Evolutionary conservation across 2,113 vertebrate species (phyloP), one percentile per base, ranked within the genome.

Genomic region (Ancistrus triradiatus): DNA sequence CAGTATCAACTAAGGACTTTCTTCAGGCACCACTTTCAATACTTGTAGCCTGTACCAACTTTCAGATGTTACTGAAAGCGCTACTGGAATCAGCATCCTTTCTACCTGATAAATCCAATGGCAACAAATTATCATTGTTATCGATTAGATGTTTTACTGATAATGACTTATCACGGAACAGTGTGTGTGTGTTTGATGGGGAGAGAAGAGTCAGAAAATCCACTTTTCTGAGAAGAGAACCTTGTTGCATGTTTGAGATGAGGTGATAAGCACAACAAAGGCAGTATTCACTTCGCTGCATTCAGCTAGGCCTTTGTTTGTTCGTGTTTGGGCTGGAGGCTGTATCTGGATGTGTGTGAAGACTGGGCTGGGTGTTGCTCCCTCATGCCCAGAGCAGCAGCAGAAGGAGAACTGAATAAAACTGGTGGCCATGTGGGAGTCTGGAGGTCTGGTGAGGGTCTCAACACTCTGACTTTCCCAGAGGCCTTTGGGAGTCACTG

Each of bases 301-400:
- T 52, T 74, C 64, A 81, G 75, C 81, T 81, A 83, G 81, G 82
- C 81, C 80, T 25, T 67, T 38, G 52, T 40, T 25, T 42, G 53
- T 42, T n/a, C n/a, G 53, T 57, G 35, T 57, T 43, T 28, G 22
- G 7, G 37, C 53, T 56, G 21, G 38, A 43, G 38, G 55, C 37
- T 43, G 4, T 58, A 58, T 24, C 3, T 27, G 40, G 17, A 9
- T 31, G 17, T 31, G 37, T 11, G 42, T 24, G 10, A 27, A 15
- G 2, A 25, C 47, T 1, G 14, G 13, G 1, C 4, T 43, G 37
- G 37, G 25, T 13, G 18, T 6, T 44, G 37, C 38, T 63, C 49
- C 61, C 49, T 44, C 7, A 17, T 25, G 38, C 61, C 61, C 49
- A 44, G 25, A 53, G 42, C 35, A 42, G 33, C 58, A 60, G 58